These are phyloP conservation scores for Metallyticus violacea DNA, from an alignment of 2,888 invertebrate species.

Conservation along the genomic window DNA sequence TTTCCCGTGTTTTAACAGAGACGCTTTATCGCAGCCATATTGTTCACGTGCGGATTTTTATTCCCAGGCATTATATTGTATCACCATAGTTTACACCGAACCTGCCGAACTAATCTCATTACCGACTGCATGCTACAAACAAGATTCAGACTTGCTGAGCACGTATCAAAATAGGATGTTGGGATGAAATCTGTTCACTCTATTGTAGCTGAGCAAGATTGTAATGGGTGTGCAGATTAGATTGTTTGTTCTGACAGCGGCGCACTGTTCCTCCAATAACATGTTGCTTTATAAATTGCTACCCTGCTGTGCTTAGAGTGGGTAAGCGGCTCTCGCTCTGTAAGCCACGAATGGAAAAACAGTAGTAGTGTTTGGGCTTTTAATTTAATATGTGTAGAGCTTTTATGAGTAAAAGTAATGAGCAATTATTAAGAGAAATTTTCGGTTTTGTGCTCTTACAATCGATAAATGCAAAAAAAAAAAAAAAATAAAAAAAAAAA, in stretches of 20 bases:
- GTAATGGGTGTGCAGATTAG: neutral
- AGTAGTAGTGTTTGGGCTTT: no score
- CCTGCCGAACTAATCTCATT: neutral
- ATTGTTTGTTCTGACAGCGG: neutral
- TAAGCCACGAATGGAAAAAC: no score
- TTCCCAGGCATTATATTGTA: neutral
- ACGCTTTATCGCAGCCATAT: neutral
- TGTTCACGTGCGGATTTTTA: neutral
- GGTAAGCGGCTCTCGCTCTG: neutral
- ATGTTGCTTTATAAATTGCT: no score
- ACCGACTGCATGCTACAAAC: neutral
- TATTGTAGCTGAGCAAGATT: neutral
- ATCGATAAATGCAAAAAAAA: no score
- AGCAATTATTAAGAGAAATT: no score
- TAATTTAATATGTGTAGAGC: no score
- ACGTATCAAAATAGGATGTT: neutral
- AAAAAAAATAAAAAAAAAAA: no score
- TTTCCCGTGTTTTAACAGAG: neutral
- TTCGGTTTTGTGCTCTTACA: no score
- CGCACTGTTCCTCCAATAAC: no score
- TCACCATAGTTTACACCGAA: neutral
- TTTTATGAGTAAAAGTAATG: no score
- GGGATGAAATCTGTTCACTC: neutral
- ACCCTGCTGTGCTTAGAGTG: neutral
- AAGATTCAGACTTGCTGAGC: neutral